phyloP scores from a whole-genome alignment of 2,113 vertebrate genomes.

The Lethenteron camtschaticum region DNA sequence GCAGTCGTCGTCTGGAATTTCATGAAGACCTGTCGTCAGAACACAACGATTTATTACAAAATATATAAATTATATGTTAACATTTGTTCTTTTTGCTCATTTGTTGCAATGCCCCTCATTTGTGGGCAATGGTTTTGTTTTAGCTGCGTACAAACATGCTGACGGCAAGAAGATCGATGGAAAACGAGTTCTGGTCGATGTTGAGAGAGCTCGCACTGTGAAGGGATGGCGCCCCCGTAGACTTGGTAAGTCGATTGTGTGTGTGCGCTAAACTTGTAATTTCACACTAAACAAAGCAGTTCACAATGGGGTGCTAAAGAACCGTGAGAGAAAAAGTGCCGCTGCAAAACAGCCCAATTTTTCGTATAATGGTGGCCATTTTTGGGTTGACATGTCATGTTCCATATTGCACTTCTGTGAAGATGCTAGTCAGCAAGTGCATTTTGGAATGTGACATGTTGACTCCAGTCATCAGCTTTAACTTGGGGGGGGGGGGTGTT shows the following conservation, averaged over 20 bases:
- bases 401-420: constrained; percentile 5
- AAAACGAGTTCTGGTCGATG: constrained; percentile 57
- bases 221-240: constrained; percentile 70
- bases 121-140: constrained; percentile 16
- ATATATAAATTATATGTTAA: no score
- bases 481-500: no score
- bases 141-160: constrained; percentile 80
- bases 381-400: background rate
- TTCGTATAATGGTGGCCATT: no score
- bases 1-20: no score
- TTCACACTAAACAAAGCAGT: no score
- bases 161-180: constrained; percentile 85
- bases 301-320: no score
- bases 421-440: constrained; percentile 6
- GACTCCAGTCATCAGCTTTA: background rate
- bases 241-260: constrained; percentile 30
- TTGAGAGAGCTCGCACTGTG: constrained; percentile 65
- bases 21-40: no score
- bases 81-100: no score
- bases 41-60: no score
- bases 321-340: no score
- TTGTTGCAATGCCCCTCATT: no score
- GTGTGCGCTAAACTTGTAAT: background rate
- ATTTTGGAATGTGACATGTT: constrained; percentile 6
- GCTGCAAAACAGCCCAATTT: no score